Base-by-base conservation (phyloP, 2,888 invertebrate genomes). In the Cylindroiulus punctatus region DNA sequence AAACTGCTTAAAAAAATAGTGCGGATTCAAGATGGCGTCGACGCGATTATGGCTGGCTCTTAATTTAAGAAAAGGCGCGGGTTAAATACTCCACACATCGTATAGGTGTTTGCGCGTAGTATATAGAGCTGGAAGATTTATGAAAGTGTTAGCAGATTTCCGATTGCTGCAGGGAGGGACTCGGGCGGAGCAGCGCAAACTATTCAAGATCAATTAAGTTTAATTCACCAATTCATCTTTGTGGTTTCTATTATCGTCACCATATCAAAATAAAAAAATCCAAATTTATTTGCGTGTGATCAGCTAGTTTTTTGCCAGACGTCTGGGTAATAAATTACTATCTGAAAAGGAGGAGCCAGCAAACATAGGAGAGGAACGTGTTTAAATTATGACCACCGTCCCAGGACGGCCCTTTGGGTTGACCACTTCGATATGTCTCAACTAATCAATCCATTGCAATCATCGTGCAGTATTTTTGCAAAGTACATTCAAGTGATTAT, bases 201-300 rank as follows among this genome's bases (percentile, higher is more conserved):
- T 76, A 76, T 76, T 76, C 76, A 76, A 76, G 76, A 76, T 76
- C 76, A 76, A 76, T 76, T 76, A 76, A 76, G 76, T 76, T 76
- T 76, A 76, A 76, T 76, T 76, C 76, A 76, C 76, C 76, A 76
- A 76, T 76, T 76, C 76, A 76, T 76, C 76, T 76, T 76, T 76
- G 76, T 76, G 76, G 76, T 76, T 76, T n/a, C 30, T 76, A 76
- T 76, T 30, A 76, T 76, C 76, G 76, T 76, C 76, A 76, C 76
- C 76, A 30, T 76, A 76, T 76, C 76, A 14, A 30, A 26, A 30
- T 30, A 76, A 76, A 76, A 65, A 76, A 76, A 30, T 10, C 22
- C 14, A 76, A 76, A 76, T 76, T 76, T 76, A 76, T 76, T 76
- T 76, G 7, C 76, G 12, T 14, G 14, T 30, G 76, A 76, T 76